Conservation (phyloP, 2,113 vertebrate genomes). For the Gopherus flavomarginatus region DNA sequence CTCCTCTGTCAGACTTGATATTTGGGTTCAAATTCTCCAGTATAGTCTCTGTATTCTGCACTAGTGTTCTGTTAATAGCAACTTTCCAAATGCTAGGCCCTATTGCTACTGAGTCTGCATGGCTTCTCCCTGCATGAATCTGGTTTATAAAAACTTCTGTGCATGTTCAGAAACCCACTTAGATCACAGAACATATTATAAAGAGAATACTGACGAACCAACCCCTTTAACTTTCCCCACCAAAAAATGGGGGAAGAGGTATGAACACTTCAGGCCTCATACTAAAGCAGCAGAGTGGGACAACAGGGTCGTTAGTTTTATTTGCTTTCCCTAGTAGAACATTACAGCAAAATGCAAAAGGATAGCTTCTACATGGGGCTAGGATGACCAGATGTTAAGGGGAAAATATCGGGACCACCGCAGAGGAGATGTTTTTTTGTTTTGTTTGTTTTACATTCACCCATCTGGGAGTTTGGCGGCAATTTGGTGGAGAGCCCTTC, state of each 20-base stretch:
- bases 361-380: background rate
- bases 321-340: background rate
- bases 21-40: background rate
- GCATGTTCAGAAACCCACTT: background rate
- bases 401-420: too few species aligned
- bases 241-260: background rate
- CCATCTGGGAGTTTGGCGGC: too few species aligned
- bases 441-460: too few species aligned
- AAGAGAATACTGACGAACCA: too few species aligned
- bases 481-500: too few species aligned
- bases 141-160: background rate
- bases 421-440: too few species aligned
- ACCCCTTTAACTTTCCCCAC: background rate
- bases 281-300: background rate
- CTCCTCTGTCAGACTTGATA: slow-evolving; percentile 36
- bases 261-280: background rate
- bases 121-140: background rate
- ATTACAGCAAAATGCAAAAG: background rate
- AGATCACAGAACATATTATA: background rate
- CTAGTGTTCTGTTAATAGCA: background rate
- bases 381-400: too few species aligned
- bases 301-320: background rate
- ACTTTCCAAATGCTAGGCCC: background rate
- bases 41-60: background rate
- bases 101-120: background rate